A percentile compares a stretch with the other conserved stretches of the same genome.
Evolutionary conservation across 2,113 vertebrate genomes (phyloP).

Genomic region (Xiphophorus couchianus): DNA sequence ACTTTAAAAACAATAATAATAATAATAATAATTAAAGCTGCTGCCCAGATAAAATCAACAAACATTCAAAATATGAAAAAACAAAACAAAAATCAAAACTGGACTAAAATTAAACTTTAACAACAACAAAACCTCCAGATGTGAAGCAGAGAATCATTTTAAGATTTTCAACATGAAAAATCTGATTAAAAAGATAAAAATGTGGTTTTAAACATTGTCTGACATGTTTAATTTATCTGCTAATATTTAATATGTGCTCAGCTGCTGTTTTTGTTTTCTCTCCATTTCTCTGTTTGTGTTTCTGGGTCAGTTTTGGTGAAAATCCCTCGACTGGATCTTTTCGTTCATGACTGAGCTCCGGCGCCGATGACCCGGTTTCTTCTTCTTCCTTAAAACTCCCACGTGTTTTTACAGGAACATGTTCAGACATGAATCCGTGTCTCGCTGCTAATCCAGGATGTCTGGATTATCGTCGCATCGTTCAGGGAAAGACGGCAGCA

Average conservation of each 20-base stretch:
- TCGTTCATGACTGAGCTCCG: conserved; percentile 2
- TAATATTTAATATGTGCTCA: not conserved
- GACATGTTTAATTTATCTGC: not conserved
- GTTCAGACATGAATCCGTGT: conserved; percentile 3
- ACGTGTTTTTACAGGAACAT: not conserved
- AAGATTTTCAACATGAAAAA: too few relatives aligned
- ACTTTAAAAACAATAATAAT: too few relatives aligned
- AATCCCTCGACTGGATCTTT: conserved; percentile 31
- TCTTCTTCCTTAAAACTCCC: not conserved
- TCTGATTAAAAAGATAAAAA: too few relatives aligned
- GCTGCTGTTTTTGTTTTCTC: not conserved
- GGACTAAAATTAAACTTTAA: too few relatives aligned
- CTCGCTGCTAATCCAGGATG: conserved; percentile 38
- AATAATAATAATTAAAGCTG: too few relatives aligned
- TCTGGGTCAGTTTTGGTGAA: conserved; percentile 36
- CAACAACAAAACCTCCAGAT: too few relatives aligned
- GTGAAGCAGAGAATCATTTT: too few relatives aligned
- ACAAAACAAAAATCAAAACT: too few relatives aligned
- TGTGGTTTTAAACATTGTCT: not conserved
- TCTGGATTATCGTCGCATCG: conserved; percentile 32
- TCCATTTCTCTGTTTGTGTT: conserved; percentile 9
- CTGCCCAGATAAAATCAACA: too few relatives aligned
- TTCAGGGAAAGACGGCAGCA: not conserved
- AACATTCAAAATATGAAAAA: too few relatives aligned
- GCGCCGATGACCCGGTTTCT: not conserved